phyloP scores from a whole-genome alignment of 2,888 invertebrate genomes.

The Agrotis ipsilon region DNA sequence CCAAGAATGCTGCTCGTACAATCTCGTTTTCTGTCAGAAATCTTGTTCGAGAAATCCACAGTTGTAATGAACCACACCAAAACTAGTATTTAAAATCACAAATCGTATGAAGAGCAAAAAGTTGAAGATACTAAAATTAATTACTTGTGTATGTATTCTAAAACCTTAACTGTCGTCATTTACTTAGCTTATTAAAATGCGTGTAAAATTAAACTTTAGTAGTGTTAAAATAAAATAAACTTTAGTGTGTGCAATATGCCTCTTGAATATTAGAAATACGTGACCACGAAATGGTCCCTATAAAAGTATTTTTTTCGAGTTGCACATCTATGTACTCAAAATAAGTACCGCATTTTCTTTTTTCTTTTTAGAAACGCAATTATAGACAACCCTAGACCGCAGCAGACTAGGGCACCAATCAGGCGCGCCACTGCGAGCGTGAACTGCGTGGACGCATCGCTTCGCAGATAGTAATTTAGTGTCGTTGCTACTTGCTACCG shows the following conservation, averaged over 20 bases:
- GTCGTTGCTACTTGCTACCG: constrained; percentile 79
- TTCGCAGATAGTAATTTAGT: constrained; percentile 84
- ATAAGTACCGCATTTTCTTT: not conserved
- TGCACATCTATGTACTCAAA: not conserved
- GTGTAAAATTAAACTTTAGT: constrained; percentile 5
- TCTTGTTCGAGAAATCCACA: constrained; percentile 23
- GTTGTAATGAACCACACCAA: constrained; percentile 3
- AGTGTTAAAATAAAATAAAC: too few species aligned
- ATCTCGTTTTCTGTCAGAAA: constrained; percentile 19
- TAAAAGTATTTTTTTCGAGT: constrained; percentile 6
- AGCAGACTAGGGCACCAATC: constrained; percentile 76
- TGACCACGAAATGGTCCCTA: too few species aligned
- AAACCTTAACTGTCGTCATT: constrained; percentile 25
- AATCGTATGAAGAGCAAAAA: constrained; percentile 33
- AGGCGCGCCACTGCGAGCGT: constrained; percentile 71
- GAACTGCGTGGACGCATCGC: constrained; percentile 79
- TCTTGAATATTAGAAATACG: not conserved
- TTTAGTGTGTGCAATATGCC: too few species aligned
- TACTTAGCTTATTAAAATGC: constrained; percentile 8
- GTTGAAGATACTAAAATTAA: constrained; percentile 14
- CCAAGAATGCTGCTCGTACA: not conserved
- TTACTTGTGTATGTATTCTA: constrained; percentile 15
- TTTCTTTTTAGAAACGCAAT: too few species aligned
- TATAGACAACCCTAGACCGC: constrained; percentile 65
- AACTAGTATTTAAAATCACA: constrained; percentile 43